Base-by-base conservation (phyloP, 2,888 invertebrate genomes). In the Temnothorax unifasciatus region DNA sequence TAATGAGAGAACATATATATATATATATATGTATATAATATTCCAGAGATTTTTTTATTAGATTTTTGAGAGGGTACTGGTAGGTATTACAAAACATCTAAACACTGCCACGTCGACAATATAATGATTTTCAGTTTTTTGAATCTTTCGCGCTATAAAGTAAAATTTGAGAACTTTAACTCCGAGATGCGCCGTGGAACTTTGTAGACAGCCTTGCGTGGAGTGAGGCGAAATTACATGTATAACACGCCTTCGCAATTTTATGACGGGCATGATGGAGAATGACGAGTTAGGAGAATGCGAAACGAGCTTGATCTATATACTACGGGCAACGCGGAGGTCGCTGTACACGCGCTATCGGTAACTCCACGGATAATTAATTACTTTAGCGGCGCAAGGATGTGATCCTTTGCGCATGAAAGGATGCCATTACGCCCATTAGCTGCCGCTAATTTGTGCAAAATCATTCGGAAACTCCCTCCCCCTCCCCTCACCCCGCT, bases 371-470 rank as follows among this genome's bases (percentile, higher is more conserved):
- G 73, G 73, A 81, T 81, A 81, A 81, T 81, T 81, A 73, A 81
- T 81, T 73, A 81, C 79, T 81, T 81, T 73, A 81, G 57, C 69
- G 69, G 44, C 54, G 34, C 69, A 57, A 79, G 79, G 59, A 81
- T 73, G 59, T 59, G 79, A 73, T 81, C 73, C 79, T 73, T 81
- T 38, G 73, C 79, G 25, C 73, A 47, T 73, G 79, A 81, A 73
- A 81, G 59, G 73, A 73, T 73, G 71, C 59, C 73, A 73, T 79
- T 79, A 79, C 57, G 44, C 71, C 57, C 44, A 79, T 81, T 81
- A 81, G 34, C 73, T 38, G 34, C 73, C 73, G 38, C 47, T 81
- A 81, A 81, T 81, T 81, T 81, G 73, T 73, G 79, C 79, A 73
- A 73, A 81, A 81, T 81, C 47, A 81, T 81, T 81, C 59, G 73